Base-by-base conservation (phyloP, 1,140 invertebrate genomes). In the Hypothenemus hampei region DNA sequence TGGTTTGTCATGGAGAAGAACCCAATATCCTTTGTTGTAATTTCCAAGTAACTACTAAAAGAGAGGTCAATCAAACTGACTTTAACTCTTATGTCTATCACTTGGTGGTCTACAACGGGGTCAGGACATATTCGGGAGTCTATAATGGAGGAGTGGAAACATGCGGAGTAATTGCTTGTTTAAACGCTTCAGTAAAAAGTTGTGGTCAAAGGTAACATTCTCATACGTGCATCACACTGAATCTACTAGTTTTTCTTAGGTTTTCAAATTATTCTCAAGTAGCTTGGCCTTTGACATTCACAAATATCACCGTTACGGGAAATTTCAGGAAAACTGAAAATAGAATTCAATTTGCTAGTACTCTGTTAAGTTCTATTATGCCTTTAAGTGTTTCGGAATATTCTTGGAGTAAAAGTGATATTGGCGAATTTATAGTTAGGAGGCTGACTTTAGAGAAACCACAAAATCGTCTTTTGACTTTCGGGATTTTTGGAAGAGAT, bases 91-190 rank as follows among this genome's bases (percentile, higher is more conserved):
- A 68, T 36, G 22, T 54, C 15, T 75, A 77, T 57, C 62, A 69
- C 24, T 47, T 73, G 13, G 72, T 74, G 0, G 75, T 71, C 3
- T 80, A 74, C 54, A 70, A 73, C 24, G 80, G 78, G 0, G 56
- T 73, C 0, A 69, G 76, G 7, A 63, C 66, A 3, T 73, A 70
- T 45, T 49, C 58, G 18, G 63, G 65, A 3, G 18, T 64, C 1
- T 66, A 63, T 2, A 67, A 73, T 22, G 74, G 73, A 10, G 74
- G 75, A 0, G 50, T 74, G 0, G 74, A 80, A 59, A 63, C 69
- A 20, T 81, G 80, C 46, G 69, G 70, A 2, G 33, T 80, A 0
- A 66, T 79, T 13, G 70, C 74, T 4, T 80, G 78, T 56, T 61
- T 60, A 3, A 70, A 74, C 19, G 54, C 71, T 8, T 69, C 69